Base-by-base conservation (phyloP, 2,797 vertebrate species). In the Pseudocheirus occidentalis region DNA sequence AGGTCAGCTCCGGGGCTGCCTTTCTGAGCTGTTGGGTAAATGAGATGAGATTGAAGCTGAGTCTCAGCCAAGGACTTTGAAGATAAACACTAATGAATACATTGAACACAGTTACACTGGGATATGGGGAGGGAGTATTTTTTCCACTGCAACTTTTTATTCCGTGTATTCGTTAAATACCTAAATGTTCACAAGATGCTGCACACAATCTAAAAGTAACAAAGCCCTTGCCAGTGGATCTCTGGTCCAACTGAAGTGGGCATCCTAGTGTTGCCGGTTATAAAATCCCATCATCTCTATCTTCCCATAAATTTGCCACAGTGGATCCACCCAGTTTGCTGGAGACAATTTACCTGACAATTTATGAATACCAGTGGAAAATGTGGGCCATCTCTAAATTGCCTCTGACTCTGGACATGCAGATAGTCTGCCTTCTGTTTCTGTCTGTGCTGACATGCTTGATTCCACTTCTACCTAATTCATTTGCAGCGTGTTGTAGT, bases 11-110 rank as follows among this genome's bases (percentile, higher is more conserved):
- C 58, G 90, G 55, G 21, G 7, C 92, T 95, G 56, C 94, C 55
- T 90, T 50, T 96, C 28, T 57, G 66, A 3, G 9, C 56, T 93
- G 14, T 34, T 94, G 21, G 4, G n/a, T 28, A 87, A 56, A 62
- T 52, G 12, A 90, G 5, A 52, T 34, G 55, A 73, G 57, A 96
- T 4, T 34, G 93, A 97, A 94, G 81, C 73, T 90, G 56, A 92
- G 46, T 92, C 91, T 92, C 29, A 92, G 90, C 91, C 73, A 94
- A 66, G 81, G 91, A 94, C n/a, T 81, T 92, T 29, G 55, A n/a
- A 95, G 90, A 96, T 87, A 46, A 50, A 87, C 40, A 50, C 40
- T 50, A 73, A 73, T 40, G 14, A 73, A 87, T 87, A 87, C 24
- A 27, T 27, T 27, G 21, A 50, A 50, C 73, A 87, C 40, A 27